A percentile compares a stretch with the other conserved stretches of the same genome.
Conservation (phyloP, 1,140 invertebrate genomes). For the Argopecten irradians region DNA sequence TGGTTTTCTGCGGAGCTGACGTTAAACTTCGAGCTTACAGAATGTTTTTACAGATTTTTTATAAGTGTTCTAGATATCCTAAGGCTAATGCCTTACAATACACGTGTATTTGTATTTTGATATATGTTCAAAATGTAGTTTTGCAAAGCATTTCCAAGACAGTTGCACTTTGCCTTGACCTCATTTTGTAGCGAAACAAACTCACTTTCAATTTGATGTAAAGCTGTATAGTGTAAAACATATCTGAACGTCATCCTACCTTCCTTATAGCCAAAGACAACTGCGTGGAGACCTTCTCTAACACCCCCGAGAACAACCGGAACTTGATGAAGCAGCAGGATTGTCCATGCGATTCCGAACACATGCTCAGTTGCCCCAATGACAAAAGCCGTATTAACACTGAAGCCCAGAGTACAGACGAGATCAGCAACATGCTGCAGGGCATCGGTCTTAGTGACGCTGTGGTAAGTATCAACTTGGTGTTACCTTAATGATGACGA, state of each 20-base stretch:
- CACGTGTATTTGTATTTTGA: too few species aligned
- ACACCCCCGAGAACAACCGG: constrained; percentile 95
- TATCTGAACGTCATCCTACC: not conserved
- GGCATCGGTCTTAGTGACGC: constrained; percentile 54
- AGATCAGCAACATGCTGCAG: constrained; percentile 47
- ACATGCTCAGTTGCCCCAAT: constrained; percentile 95
- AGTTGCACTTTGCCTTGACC: not conserved
- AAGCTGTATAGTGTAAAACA: not conserved
- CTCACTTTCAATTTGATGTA: not conserved
- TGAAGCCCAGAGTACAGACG: constrained; percentile 54
- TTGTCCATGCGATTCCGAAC: constrained; percentile 98
- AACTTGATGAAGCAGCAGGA: constrained; percentile 88
- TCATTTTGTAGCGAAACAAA: not conserved
- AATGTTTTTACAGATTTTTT: too few species aligned
- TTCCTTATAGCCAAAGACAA: constrained; percentile 84
- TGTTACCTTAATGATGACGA: not conserved
- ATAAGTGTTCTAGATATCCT: too few species aligned
- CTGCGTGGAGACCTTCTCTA: constrained; percentile 94
- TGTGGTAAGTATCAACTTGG: constrained; percentile 39
- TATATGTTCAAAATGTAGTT: not conserved
- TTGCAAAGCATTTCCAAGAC: not conserved
- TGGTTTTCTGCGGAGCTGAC: too few species aligned
- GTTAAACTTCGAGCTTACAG: too few species aligned
- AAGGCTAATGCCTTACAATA: too few species aligned
- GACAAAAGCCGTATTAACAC: constrained; percentile 63